Evolutionary conservation across 2,797 vertebrate species (phyloP).

Genomic region (Diceros bicornis): DNA sequence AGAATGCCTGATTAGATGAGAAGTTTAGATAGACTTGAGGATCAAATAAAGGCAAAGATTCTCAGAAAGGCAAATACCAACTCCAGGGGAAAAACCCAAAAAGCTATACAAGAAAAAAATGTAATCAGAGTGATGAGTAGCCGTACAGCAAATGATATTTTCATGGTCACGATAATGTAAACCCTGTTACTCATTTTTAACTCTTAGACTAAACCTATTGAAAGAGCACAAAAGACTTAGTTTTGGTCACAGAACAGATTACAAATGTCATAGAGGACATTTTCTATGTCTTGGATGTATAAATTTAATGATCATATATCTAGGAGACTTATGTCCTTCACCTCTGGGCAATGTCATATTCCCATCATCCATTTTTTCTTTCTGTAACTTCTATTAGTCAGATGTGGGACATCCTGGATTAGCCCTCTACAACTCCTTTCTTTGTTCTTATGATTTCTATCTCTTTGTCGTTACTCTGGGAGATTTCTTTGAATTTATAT

Average conservation of each 20-base stretch:
- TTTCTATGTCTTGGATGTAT: neutral
- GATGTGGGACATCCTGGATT: neutral
- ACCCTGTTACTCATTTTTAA: neutral
- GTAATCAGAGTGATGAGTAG: neutral
- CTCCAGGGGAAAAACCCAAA: neutral
- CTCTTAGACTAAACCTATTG: neutral
- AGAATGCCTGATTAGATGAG: neutral
- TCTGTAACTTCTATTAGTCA: neutral
- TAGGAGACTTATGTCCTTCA: neutral
- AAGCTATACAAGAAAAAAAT: neutral
- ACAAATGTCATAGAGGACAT: neutral
- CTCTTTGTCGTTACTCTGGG: neutral
- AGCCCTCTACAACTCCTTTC: neutral
- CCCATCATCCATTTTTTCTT: neutral
- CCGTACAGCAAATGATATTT: neutral
- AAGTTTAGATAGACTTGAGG: neutral
- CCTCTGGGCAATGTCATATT: conserved; percentile 9
- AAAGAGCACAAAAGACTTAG: neutral
- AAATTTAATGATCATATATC: neutral
- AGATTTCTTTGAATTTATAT: conserved; percentile 26
- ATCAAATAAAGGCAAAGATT: conserved; percentile 21
- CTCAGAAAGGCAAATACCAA: conserved; percentile 52
- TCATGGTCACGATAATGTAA: neutral
- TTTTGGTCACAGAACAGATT: neutral
- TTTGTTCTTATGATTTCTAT: neutral